Evolutionary conservation across 2,888 invertebrate species (phyloP), one percentile per base, ranked within the genome.

Genomic region (Luffia ferchaultella): DNA sequence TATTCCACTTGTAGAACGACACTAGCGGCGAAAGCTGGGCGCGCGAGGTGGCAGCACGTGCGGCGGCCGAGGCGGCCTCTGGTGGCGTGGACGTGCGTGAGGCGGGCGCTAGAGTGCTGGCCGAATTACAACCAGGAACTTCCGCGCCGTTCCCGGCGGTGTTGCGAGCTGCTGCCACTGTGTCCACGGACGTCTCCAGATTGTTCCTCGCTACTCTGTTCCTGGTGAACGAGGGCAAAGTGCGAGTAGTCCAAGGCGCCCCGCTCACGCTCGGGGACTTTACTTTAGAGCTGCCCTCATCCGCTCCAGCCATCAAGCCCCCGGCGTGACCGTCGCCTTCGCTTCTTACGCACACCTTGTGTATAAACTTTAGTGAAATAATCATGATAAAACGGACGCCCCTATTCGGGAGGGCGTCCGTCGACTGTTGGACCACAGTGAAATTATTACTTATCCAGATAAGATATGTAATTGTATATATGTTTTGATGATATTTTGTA

Each of bases 221-320:
- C 12, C 30, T 30, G 5, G 74, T 74, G 18, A 73, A 70, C 62
- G 60, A 71, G 41, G 76, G 72, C 56, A 69, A 72, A 64, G 65
- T 77, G 60, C 67, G 70, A 58, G 59, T 78, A 17, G 42, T 60
- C 17, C 60, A 18, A 20, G 70, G 69, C 20, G 49, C 64, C 47
- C 64, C 73, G 56, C 65, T 70, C 46, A 46, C 67, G 7, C 41
- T 71, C 49, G 60, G 62, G 61, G 54, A 64, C 40, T 76, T 75
- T 69, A 55, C 64, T 5, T 57, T 77, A 62, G 66, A 65, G 41
- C 61, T 69, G 54, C 20, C 65, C 55, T 60, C 62, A 3, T 12
- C 54, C 18, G 73, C 51, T 60, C 61, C 49, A 58, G 51, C 43
- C 55, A 55, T 46, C 60, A 58, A 55, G 51, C 46, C 48, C 51